These are phyloP conservation scores for Macheiramphus alcinus DNA, from an alignment of 2,113 vertebrate species.

Conservation along the genomic window DNA sequence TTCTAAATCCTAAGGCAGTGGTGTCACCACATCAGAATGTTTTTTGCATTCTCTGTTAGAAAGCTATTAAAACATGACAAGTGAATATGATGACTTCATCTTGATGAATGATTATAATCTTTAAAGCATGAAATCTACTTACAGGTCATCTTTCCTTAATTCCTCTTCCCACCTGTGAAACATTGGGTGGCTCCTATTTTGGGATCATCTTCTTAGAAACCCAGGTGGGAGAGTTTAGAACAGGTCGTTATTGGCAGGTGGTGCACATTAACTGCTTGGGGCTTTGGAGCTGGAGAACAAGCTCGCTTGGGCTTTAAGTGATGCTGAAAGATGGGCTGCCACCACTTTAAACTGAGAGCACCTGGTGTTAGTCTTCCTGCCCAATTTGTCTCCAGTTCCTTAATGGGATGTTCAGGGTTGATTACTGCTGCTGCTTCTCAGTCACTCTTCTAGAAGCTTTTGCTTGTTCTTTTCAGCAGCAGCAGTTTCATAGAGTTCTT, in stretches of 20 bases:
- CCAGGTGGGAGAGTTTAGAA: background rate
- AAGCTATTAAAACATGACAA: background rate
- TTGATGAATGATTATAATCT: background rate
- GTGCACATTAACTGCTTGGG: background rate
- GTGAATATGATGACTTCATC: background rate
- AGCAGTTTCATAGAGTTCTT: background rate
- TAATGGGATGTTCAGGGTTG: background rate
- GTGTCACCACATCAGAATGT: background rate
- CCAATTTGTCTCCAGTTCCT: background rate
- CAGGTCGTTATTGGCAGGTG: background rate
- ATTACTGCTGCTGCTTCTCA: background rate
- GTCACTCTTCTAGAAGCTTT: background rate
- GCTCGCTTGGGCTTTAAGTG: background rate
- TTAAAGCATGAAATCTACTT: background rate
- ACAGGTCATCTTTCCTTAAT: background rate
- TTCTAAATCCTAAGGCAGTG: background rate
- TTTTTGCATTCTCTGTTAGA: background rate
- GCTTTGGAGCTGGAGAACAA: background rate
- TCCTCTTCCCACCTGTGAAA: background rate
- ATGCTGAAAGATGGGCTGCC: background rate
- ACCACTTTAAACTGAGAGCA: background rate
- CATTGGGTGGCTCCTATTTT: background rate
- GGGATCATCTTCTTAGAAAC: background rate
- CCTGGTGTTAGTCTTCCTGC: background rate
- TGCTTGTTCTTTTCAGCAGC: background rate